phyloP scores from a whole-genome alignment of 1,140 invertebrate genomes.

The Latrodectus geometricus region DNA sequence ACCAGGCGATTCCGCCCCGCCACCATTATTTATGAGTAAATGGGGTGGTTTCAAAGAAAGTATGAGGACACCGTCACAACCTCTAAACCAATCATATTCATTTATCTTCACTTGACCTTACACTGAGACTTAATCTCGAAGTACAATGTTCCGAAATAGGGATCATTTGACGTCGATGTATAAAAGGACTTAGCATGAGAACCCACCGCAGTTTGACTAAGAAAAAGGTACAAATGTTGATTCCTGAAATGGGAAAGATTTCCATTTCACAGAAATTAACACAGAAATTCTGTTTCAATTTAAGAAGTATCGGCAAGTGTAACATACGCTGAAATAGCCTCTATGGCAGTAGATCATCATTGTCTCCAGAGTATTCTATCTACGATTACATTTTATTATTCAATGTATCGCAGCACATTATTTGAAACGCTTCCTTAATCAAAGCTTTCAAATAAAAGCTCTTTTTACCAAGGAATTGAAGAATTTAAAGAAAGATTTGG shows the following conservation, averaged over 20 bases:
- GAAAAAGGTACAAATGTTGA: conserved; percentile 57
- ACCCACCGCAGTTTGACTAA: conserved; percentile 50
- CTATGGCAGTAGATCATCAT: conserved; percentile 36
- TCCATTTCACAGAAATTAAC: too few relatives aligned
- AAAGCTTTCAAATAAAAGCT: too few relatives aligned
- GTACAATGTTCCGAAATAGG: neutral
- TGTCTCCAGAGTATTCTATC: conserved; percentile 37
- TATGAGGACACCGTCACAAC: conserved; percentile 49
- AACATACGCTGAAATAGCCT: neutral
- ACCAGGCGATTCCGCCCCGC: neutral
- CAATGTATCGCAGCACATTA: neutral
- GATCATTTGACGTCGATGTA: conserved; percentile 5
- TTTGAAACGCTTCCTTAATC: too few relatives aligned
- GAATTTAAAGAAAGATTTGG: too few relatives aligned
- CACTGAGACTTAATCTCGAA: conserved; percentile 36
- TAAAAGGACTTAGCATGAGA: conserved; percentile 23
- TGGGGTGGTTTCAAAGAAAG: conserved; percentile 56
- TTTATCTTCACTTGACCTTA: conserved; percentile 61
- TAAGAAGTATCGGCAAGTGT: conserved; percentile 51
- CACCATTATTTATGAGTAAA: conserved; percentile 59
- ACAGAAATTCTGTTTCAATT: conserved; percentile 55
- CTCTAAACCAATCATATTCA: conserved; percentile 59
- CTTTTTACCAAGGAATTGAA: too few relatives aligned
- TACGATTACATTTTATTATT: conserved; percentile 15
- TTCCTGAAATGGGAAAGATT: conserved; percentile 51